Base-by-base conservation (phyloP, 2,888 invertebrate genomes). In the Gastracanthus pulcherrimus region DNA sequence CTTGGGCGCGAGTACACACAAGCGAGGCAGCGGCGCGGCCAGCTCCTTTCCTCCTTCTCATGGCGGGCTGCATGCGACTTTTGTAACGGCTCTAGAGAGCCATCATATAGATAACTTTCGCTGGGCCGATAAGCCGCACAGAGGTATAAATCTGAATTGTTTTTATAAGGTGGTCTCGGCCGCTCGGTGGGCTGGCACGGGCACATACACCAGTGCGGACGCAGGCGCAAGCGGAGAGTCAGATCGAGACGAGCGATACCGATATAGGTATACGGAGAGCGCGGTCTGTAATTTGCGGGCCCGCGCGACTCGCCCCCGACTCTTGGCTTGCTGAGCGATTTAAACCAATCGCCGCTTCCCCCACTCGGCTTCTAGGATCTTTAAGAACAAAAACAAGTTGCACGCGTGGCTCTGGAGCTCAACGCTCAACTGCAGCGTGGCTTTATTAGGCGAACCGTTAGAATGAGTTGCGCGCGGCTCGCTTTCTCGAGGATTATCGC, bases 121-220 rank as follows among this genome's bases (percentile, higher is more conserved):
- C 84, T 83, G 83, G n/a, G n/a, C n/a, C 85, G 87, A 88, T 85
- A 87, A 88, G 87, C 87, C 84, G 38, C 38, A 86, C 87, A 84
- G 84, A 89, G 87, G 87, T 88, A 89, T 87, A 88, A 89, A 89
- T 89, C 88, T 87, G 87, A 88, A 89, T 89, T 88, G 87, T 88
- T 89, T 89, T 89, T 88, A 87, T 86, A 86, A 87, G 86, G 34
- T 11, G 29, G n/a, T 29, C 51, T 11, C 23, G 31, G 48, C 31
- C 19, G 69, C 66, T n/a, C n/a, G n/a, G n/a, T n/a, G n/a, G n/a
- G n/a, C n/a, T n/a, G n/a, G 51, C 9, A 19, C 4, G 51, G 19
- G n/a, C 51, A 19, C n/a, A 23, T 9, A n/a, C 3, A 23, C 51
- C 23, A 19, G 19, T 51, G 19, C 9, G 7, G 7, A 19, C 29